Percentiles rank a stretch among this genome's conserved stretches.
These are phyloP conservation scores for Dioctria rufipes DNA, from an alignment of 2,888 invertebrate genomes.

Conservation along the genomic window DNA sequence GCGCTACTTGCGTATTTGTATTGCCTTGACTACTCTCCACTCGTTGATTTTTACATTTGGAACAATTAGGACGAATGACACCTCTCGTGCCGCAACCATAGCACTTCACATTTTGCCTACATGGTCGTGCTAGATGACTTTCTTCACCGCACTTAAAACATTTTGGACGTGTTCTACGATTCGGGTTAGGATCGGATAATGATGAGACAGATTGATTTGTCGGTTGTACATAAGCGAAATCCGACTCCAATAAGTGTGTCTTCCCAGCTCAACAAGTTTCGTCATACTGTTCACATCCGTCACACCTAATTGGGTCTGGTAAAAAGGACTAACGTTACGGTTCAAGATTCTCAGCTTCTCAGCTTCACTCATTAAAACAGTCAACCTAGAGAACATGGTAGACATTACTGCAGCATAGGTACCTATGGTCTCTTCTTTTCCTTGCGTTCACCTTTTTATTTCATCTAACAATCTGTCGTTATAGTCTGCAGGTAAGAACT, in stretches of 20 bases:
- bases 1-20: too few relatives aligned
- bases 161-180: neutral
- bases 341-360: neutral
- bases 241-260: neutral
- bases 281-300: neutral
- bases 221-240: neutral
- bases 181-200: too few relatives aligned
- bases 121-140: neutral
- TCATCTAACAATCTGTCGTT: neutral
- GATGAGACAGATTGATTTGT: neutral
- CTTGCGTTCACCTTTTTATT: neutral
- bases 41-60: neutral
- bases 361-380: neutral
- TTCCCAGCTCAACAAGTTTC: neutral
- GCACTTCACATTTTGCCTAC: neutral
- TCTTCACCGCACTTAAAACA: neutral
- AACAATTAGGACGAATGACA: neutral
- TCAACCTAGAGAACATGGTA: conserved; percentile 1
- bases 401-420: neutral
- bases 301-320: neutral
- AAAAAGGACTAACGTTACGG: neutral
- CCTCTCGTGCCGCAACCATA: neutral
- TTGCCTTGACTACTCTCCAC: too few relatives aligned
- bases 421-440: neutral
- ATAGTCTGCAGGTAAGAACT: neutral